These are phyloP conservation scores for Vanessa tameamea DNA, from an alignment of 1,140 invertebrate genomes.

Conservation along the genomic window DNA sequence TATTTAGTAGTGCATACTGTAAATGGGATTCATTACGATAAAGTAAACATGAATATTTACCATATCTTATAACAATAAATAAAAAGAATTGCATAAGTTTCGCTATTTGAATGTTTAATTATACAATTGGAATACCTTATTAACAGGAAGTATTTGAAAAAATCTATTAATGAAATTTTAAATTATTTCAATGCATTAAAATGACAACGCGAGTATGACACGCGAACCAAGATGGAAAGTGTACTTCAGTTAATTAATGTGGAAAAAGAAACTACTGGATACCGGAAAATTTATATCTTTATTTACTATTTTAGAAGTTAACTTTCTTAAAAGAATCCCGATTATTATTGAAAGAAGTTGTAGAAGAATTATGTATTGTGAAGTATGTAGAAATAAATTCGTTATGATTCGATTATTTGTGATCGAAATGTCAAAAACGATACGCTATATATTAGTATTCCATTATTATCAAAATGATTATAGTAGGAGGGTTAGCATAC, in stretches of 20 bases:
- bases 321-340: background rate
- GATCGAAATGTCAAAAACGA: too few relatives aligned
- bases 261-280: background rate
- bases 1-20: too few relatives aligned
- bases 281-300: background rate
- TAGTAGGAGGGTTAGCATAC: too few relatives aligned
- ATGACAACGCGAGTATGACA: conserved; percentile 8
- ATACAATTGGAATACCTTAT: background rate
- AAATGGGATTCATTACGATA: background rate
- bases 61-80: background rate
- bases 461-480: too few relatives aligned
- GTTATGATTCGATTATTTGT: too few relatives aligned
- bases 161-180: conserved; percentile 11
- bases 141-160: conserved; percentile 10
- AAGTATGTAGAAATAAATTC: too few relatives aligned
- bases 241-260: conserved; percentile 1
- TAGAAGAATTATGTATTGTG: too few relatives aligned
- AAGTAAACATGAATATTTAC: background rate
- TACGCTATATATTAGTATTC: too few relatives aligned
- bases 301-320: background rate
- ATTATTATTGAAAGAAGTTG: too few relatives aligned
- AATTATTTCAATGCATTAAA: conserved; percentile 21
- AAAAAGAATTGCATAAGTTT: conserved; percentile 1
- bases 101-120: conserved; percentile 1
- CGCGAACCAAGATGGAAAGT: conserved; percentile 23